phyloP scores from a whole-genome alignment of 2,888 invertebrate genomes.

The Drosophila paramelanica region DNA sequence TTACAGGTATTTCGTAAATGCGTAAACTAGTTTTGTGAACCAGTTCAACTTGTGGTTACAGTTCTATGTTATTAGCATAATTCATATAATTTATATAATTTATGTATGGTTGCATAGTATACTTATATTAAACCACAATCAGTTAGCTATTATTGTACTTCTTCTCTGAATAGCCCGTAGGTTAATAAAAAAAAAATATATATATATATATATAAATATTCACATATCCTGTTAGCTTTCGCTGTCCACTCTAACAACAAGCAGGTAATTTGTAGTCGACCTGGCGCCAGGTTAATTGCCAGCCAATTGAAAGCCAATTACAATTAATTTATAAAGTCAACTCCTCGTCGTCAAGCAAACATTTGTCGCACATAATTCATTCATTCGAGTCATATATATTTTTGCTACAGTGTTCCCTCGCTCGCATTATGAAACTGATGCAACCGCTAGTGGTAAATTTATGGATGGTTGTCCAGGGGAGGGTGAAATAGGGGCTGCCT shows the following conservation, averaged over 20 bases:
- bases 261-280: conserved; percentile 23
- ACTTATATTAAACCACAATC: too few relatives aligned
- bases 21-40: background rate
- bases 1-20: background rate
- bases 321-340: conserved; percentile 63
- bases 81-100: too few relatives aligned
- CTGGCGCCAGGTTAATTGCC: conserved; percentile 60
- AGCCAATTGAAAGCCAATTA: conserved; percentile 75
- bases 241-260: background rate
- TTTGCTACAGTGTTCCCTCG: conserved; percentile 19
- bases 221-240: background rate
- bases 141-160: too few relatives aligned
- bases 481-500: conserved; percentile 31
- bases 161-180: too few relatives aligned
- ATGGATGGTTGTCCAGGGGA: conserved; percentile 5
- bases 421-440: conserved; percentile 53
- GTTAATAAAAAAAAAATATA: too few relatives aligned
- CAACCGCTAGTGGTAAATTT: conserved; percentile 53
- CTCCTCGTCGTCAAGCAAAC: conserved; percentile 22
- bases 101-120: too few relatives aligned
- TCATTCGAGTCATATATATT: conserved; percentile 12
- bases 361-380: conserved; percentile 66
- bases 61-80: too few relatives aligned
- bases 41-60: background rate
- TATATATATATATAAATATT: background rate